These are phyloP conservation scores for Scrobipalpa costella DNA, from an alignment of 2,888 invertebrate genomes.

Conservation along the genomic window DNA sequence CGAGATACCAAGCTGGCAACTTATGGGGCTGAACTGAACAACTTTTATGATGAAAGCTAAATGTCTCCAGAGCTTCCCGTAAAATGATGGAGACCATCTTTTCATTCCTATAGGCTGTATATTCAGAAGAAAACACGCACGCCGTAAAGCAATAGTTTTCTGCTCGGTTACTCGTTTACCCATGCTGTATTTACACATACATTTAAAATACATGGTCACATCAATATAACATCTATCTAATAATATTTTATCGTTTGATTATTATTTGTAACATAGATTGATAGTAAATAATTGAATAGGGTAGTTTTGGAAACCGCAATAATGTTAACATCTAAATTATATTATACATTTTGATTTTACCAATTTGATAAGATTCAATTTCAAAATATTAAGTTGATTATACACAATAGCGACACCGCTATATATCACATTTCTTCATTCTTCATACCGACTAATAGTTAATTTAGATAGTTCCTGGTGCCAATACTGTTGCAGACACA, in stretches of 20 bases:
- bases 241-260: background rate
- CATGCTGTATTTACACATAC: background rate
- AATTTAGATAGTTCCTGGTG: too few species aligned
- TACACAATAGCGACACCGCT: constrained; percentile 40
- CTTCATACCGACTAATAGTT: constrained; percentile 49
- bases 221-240: constrained; percentile 4
- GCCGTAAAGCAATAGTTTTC: background rate
- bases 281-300: constrained; percentile 1
- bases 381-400: constrained; percentile 36
- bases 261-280: background rate
- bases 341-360: constrained; percentile 27
- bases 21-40: too few species aligned
- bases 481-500: too few species aligned
- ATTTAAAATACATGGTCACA: constrained; percentile 6
- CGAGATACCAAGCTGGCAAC: background rate
- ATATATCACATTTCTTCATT: constrained; percentile 53
- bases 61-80: too few species aligned
- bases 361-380: constrained; percentile 24
- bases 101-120: too few species aligned
- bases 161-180: background rate
- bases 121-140: too few species aligned
- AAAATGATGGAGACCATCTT: too few species aligned
- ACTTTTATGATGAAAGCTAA: too few species aligned
- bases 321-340: constrained; percentile 26
- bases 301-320: constrained; percentile 16